Evolutionary conservation across 2,888 invertebrate genomes (phyloP), one percentile per base, ranked within the genome.

Genomic region (Adineta ricciae): DNA sequence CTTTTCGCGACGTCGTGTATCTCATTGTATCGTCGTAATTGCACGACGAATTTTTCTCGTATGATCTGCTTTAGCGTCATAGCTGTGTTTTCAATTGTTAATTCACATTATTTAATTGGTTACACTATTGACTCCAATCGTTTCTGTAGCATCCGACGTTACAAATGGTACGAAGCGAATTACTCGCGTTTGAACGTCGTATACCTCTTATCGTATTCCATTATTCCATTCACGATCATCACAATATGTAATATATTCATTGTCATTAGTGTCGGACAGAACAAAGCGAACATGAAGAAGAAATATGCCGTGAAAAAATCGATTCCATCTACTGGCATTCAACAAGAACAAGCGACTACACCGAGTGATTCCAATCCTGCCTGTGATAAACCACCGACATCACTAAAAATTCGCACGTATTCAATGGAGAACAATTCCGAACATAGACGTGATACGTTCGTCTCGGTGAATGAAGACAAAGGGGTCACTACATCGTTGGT

Each of bases 31-130:
- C 78, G 78, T 11, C 41, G 41, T 4, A 78, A 21, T 78, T 78
- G 78, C 41, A 41, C 78, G 41, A 38, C 24, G 41, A 21, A 78
- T 78, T 41, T 78, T 11, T 78, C 78, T 24, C 24, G 24, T 24
- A 78, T 11, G 7, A 3, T 78, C 41, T 78, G 78, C 41, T 41
- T 41, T 16, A 9, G 9, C 41, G 78, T 78, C 14, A 78, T 78
- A 41, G 24, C 11, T 0, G n/a, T 41, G 2, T 41, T 78, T 38
- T 78, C 78, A 24, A n/a, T 41, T 14, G 14, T 78, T 11, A 78
- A 78, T 41, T 41, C 41, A 41, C 78, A 78, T 41, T 78, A 78
- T 78, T 78, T 78, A 78, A 24, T 78, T 78, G 78, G 78, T 41
- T 78, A 78, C n/a, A 41, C 38, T 9, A 78, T 78, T 41, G 78